A percentile compares a stretch with the other conserved stretches of the same genome.
Conservation (phyloP, 2,888 invertebrate species). For the Griposia aprilina region DNA sequence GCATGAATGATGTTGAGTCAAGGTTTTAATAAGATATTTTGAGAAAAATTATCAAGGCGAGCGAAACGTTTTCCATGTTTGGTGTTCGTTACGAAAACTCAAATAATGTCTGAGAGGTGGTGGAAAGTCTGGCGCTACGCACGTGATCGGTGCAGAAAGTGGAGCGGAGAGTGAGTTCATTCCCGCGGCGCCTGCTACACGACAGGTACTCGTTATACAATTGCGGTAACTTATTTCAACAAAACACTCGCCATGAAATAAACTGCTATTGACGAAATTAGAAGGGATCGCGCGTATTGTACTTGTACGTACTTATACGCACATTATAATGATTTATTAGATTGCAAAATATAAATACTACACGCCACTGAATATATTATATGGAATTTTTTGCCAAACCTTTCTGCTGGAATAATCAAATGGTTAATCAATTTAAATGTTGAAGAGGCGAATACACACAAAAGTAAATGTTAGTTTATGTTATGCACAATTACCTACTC, state of each 20-base stretch:
- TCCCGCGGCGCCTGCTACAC: slow-evolving; percentile 21
- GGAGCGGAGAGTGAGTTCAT: slow-evolving; percentile 28
- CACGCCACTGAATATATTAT: slow-evolving; percentile 3
- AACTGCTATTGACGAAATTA: slow-evolving; percentile 68
- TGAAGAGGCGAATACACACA: slow-evolving; percentile 16
- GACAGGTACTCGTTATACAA: slow-evolving; percentile 51
- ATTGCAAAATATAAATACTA: slow-evolving; percentile 61
- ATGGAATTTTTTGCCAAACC: slow-evolving; percentile 50
- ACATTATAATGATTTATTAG: slow-evolving; percentile 54
- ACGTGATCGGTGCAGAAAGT: slow-evolving; percentile 37
- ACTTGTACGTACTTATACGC: slow-evolving; percentile 43
- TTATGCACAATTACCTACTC: slow-evolving; percentile 31
- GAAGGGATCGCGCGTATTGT: slow-evolving; percentile 62
- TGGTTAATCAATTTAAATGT: slow-evolving; percentile 37
- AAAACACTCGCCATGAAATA: slow-evolving; percentile 63
- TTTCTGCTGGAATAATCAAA: slow-evolving; percentile 41
- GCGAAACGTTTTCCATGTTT: slow-evolving; percentile 43
- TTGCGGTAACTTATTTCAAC: slow-evolving; percentile 66
- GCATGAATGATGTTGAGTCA: slow-evolving; percentile 63
- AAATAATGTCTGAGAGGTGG: slow-evolving; percentile 20
- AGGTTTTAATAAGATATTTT: slow-evolving; percentile 53
- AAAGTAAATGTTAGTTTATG: slow-evolving; percentile 29
- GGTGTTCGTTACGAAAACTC: slow-evolving; percentile 42
- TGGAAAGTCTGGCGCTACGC: slow-evolving; percentile 34
- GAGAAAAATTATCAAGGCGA: slow-evolving; percentile 33